A percentile compares a stretch with the other conserved stretches of the same genome.
These are phyloP conservation scores for Anastrepha ludens DNA, from an alignment of 1,140 invertebrate species.

Conservation along the genomic window DNA sequence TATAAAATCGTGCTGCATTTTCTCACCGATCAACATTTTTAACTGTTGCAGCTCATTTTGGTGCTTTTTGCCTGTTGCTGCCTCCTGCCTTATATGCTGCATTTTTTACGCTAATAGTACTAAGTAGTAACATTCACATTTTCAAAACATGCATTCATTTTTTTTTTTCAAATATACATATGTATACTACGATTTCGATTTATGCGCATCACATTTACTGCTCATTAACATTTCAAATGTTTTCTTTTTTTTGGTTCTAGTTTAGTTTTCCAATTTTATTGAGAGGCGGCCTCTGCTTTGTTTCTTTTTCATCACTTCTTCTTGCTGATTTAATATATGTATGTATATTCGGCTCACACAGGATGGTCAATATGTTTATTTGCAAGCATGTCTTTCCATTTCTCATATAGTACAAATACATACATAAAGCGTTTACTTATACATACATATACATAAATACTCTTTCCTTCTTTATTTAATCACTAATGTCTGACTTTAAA, in stretches of 20 bases:
- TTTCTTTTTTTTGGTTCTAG: neutral
- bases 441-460: slow-evolving; percentile 28
- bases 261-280: neutral
- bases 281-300: neutral
- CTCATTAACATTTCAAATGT: slow-evolving; percentile 52
- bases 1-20: neutral
- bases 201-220: slow-evolving; percentile 49
- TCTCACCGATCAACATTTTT: neutral
- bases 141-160: slow-evolving; percentile 47
- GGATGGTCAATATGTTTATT: neutral
- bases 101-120: slow-evolving; percentile 9
- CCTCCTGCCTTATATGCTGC: slow-evolving; percentile 2
- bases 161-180: neutral
- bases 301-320: neutral
- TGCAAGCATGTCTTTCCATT: neutral
- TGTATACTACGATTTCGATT: slow-evolving; percentile 31
- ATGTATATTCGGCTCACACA: neutral
- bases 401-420: slow-evolving; percentile 34
- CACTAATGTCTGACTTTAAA: neutral
- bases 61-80: neutral
- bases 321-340: neutral
- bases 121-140: slow-evolving; percentile 43
- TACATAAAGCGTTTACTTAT: slow-evolving; percentile 17
- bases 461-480: neutral
- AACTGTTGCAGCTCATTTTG: neutral